Conservation (phyloP, 2,888 invertebrate genomes). For the Hydrotaea cyrtoneurina region DNA sequence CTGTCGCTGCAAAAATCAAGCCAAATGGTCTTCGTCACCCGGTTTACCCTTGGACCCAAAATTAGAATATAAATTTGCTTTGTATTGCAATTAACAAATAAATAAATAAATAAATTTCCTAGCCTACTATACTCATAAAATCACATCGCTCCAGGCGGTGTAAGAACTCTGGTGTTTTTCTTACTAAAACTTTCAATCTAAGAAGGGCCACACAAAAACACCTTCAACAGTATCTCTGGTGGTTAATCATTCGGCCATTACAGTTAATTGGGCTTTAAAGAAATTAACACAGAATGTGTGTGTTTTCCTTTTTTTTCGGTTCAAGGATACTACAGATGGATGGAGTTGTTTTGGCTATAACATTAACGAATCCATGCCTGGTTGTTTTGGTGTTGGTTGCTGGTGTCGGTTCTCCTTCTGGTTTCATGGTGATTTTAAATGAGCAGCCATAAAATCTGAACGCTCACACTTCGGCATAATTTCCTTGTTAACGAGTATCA, state of each 20-base stretch:
- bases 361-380: constrained; percentile 12
- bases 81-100: no score
- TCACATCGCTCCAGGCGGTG: no score
- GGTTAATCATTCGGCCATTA: constrained; percentile 35
- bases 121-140: no score
- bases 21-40: no score
- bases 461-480: constrained; percentile 50
- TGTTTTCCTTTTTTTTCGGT: neutral
- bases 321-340: neutral
- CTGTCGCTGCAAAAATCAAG: no score
- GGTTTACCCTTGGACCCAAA: no score
- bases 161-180: neutral
- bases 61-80: no score
- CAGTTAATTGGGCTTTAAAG: constrained; percentile 47
- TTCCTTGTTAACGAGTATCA: constrained; percentile 55
- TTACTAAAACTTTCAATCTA: neutral
- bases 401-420: no score
- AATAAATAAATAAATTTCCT: no score
- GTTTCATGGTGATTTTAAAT: constrained; percentile 37
- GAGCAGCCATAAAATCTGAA: constrained; percentile 53
- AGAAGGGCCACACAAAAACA: neutral
- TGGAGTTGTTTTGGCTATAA: constrained; percentile 12
- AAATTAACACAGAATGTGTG: constrained; percentile 51
- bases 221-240: neutral
- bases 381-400: neutral